Base-by-base conservation (phyloP, 2,888 invertebrate species). In the Helicoverpa assulta region DNA sequence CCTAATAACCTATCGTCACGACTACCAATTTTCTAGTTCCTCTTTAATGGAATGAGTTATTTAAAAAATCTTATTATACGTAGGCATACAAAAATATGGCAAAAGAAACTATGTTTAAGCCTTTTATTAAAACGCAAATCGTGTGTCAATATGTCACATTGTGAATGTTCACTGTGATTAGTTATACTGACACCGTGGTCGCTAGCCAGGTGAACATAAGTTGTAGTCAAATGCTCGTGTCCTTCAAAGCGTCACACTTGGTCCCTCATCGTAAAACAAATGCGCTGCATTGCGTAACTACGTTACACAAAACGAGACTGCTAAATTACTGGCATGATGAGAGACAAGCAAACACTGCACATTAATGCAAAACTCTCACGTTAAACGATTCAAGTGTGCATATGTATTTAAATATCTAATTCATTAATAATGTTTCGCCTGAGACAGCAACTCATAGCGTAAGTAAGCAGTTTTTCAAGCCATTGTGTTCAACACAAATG, bases 1-100 rank as follows among this genome's bases (percentile, higher is more conserved):
- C 84, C 93, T 95, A 94, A 91, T 92, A 92, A 95, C 87, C 91
- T 95, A 95, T 90, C 94, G 89, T 91, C 93, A 89, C 93, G 89
- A 91, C 95, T 93, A 94, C 89, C 90, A 91, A 90, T 91, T 92
- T 88, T 86, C 90, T 93, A 93, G 87, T 88, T 90, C 91, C 88
- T 89, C 85, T 88, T 90, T 86, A 91, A 86, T 94, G 95, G 94
- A 95, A 94, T 95, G 93, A 92, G 90, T 91, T 91, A 87, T 88
- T 83, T 73, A 71, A 80, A 16, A 78, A 84, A 87, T 87, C 90
- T 91, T 92, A 91, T 83, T 83, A 87, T 89, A 89, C 82, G 84
- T 86, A 88, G 86, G 86, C 89, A 87, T 89, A 92, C 79, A 90
- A 92, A 90, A 91, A 92, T 93, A 93, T 94, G 93, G 94, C 93